phyloP scores from a whole-genome alignment of 2,888 invertebrate species.

The Cataglyphis rosenhaueri region DNA sequence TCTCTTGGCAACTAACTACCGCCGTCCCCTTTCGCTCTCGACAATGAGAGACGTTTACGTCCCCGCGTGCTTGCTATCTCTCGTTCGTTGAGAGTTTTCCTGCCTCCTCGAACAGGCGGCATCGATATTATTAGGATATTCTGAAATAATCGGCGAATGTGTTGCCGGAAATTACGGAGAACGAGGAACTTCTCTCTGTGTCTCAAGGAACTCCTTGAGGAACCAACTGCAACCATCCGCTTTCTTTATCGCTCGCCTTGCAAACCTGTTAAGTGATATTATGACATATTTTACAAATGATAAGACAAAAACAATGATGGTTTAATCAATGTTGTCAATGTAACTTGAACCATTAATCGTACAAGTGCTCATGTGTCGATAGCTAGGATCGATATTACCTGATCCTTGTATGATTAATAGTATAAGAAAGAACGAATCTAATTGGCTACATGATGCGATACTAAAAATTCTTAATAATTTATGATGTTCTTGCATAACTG shows the following conservation, averaged over 20 bases:
- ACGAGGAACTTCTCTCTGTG: not conserved
- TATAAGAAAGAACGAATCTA: not conserved
- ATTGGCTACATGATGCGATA: not conserved
- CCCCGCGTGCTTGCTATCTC: constrained; percentile 3
- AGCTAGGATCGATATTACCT: not conserved
- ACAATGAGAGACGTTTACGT: constrained; percentile 33
- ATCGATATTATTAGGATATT: constrained; percentile 36
- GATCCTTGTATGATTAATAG: constrained; percentile 29
- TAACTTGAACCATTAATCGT: constrained; percentile 38
- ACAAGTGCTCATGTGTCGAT: not conserved
- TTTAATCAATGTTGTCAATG: constrained; percentile 17
- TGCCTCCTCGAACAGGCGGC: not conserved
- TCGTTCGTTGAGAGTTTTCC: constrained; percentile 29
- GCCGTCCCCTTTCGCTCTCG: constrained; percentile 25
- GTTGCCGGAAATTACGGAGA: not conserved
- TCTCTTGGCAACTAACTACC: constrained; percentile 41
- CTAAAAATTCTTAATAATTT: constrained; percentile 16
- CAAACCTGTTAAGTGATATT: constrained; percentile 19
- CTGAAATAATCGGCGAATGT: constrained; percentile 21
- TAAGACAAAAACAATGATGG: not conserved
- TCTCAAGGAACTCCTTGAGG: not conserved
- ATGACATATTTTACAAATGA: constrained; percentile 31
- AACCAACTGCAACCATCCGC: not conserved
- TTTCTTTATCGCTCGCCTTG: not conserved
- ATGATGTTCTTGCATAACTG: not conserved